Evolutionary conservation across 1,140 invertebrate genomes (phyloP).

Genomic region (Drosophila tropicalis): DNA sequence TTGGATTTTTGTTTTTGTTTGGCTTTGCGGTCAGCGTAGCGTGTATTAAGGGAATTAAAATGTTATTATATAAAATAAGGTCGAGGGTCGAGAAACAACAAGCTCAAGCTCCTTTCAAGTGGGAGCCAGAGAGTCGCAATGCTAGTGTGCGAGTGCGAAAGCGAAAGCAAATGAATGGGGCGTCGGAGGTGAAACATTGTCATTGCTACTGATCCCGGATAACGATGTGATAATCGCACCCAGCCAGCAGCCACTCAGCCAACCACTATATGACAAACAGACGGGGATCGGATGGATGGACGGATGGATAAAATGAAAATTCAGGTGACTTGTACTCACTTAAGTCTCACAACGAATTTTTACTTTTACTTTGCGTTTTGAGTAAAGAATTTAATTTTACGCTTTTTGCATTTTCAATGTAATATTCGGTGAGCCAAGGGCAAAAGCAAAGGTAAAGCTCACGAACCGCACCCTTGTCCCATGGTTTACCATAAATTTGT

Average conservation of each 20-base stretch:
- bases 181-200: constrained; percentile 12
- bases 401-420: constrained; percentile 63
- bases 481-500: constrained; percentile 59
- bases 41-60: constrained; percentile 82
- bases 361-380: constrained; percentile 16
- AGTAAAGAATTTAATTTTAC: constrained; percentile 74
- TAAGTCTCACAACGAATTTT: constrained; percentile 62
- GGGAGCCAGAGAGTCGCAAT: neutral
- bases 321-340: constrained; percentile 74
- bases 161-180: neutral
- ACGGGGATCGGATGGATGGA: constrained; percentile 9
- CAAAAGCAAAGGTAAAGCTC: constrained; percentile 16
- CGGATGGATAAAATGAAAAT: constrained; percentile 17
- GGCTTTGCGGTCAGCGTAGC: constrained; percentile 73
- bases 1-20: constrained; percentile 55
- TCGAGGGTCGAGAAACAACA: constrained; percentile 28
- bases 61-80: constrained; percentile 77
- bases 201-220: constrained; percentile 74
- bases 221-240: constrained; percentile 79
- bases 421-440: constrained; percentile 28
- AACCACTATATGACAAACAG: constrained; percentile 42
- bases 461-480: constrained; percentile 37
- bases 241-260: constrained; percentile 44
- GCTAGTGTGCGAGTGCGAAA: neutral
- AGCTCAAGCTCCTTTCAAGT: constrained; percentile 6